Conservation (phyloP, 1,140 invertebrate species). For the Physella acuta region DNA sequence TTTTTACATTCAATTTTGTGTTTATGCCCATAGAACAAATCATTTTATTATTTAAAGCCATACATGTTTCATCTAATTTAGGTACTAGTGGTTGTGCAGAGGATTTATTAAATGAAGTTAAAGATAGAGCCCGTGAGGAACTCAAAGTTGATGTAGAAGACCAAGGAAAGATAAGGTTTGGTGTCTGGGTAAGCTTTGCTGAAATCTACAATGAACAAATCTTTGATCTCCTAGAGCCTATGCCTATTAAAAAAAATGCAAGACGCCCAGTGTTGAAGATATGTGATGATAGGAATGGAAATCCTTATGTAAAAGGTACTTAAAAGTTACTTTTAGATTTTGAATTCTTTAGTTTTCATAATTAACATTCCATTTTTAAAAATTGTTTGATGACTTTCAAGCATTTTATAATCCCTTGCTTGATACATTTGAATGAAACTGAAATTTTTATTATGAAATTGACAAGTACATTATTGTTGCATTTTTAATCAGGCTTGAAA, state of each 20-base stretch:
- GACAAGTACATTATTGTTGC: not conserved
- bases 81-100: slow-evolving; percentile 34
- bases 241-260: slow-evolving; percentile 59
- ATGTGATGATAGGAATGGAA: slow-evolving; percentile 67
- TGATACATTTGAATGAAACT: too few species aligned
- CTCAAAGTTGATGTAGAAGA: slow-evolving; percentile 46
- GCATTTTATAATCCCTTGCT: too few species aligned
- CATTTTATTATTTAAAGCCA: too few species aligned
- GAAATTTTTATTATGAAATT: not conserved
- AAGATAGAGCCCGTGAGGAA: slow-evolving; percentile 48
- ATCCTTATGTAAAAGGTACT: slow-evolving; percentile 75
- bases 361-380: too few species aligned
- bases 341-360: too few species aligned
- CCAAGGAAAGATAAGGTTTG: slow-evolving; percentile 52
- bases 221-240: slow-evolving; percentile 75
- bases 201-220: slow-evolving; percentile 93
- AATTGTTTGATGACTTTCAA: too few species aligned
- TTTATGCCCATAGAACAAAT: too few species aligned
- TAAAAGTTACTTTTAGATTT: too few species aligned
- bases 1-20: too few species aligned
- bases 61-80: too few species aligned
- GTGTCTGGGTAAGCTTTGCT: slow-evolving; percentile 83
- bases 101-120: slow-evolving; percentile 37
- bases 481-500: slow-evolving; percentile 66
- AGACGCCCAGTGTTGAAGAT: slow-evolving; percentile 60